A percentile compares a stretch with the other conserved stretches of the same genome.
phyloP scores from a whole-genome alignment of 2,113 vertebrate genomes.

The Corvus moneduloides region DNA sequence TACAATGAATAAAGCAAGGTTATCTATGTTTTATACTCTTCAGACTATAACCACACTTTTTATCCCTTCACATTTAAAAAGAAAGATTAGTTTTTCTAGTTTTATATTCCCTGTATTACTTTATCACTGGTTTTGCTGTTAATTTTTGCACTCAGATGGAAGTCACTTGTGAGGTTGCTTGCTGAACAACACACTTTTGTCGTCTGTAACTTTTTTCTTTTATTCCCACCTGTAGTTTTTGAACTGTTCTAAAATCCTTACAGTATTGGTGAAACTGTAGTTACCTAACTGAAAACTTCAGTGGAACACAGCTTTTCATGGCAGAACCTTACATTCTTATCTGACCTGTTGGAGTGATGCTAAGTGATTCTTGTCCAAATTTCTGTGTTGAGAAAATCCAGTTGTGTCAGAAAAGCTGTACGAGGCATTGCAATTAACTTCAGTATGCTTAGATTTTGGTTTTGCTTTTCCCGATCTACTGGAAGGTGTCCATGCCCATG shows the following conservation, averaged over 20 bases:
- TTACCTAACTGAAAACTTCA: not conserved
- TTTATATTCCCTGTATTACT: not conserved
- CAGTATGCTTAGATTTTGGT: not conserved
- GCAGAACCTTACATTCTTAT: not conserved
- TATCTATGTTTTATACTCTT: not conserved
- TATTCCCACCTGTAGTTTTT: not conserved
- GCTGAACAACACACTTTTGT: not conserved
- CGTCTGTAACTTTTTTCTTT: not conserved
- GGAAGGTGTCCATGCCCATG: not conserved
- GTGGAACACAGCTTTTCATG: not conserved
- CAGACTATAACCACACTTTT: slow-evolving; percentile 53
- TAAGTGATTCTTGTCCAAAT: not conserved
- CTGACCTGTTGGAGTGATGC: not conserved
- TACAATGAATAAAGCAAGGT: not conserved
- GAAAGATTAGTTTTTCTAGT: not conserved
- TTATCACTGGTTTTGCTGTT: not conserved
- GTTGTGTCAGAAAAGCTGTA: not conserved
- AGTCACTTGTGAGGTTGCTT: not conserved
- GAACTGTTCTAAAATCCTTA: not conserved
- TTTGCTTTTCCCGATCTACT: not conserved
- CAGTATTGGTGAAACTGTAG: not conserved
- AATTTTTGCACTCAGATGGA: not conserved
- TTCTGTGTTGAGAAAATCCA: not conserved
- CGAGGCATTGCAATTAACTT: not conserved
- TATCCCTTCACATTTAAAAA: not conserved